phyloP scores from a whole-genome alignment of 1,140 invertebrate species.

The Samia ricini region DNA sequence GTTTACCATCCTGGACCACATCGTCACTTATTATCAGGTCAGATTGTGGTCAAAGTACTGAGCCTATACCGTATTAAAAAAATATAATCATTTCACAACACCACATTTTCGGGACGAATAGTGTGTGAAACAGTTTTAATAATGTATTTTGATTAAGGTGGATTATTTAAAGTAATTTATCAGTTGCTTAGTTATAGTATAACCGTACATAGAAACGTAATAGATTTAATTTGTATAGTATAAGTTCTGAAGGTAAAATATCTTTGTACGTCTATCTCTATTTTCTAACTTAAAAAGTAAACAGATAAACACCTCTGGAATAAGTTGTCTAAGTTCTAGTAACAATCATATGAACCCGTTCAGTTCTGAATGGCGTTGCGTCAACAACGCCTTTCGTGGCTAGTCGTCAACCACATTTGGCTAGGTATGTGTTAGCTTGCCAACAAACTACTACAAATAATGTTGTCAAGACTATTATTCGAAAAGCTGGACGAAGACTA shows the following conservation, averaged over 20 bases:
- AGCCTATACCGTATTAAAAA: too few relatives aligned
- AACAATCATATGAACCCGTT: conserved; percentile 9
- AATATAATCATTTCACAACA: too few relatives aligned
- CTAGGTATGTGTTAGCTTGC: conserved; percentile 26
- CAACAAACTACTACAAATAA: background rate
- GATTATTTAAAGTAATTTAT: too few relatives aligned
- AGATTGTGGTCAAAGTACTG: too few relatives aligned
- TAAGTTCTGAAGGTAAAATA: background rate
- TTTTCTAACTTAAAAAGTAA: background rate
- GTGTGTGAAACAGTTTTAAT: too few relatives aligned
- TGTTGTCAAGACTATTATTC: background rate
- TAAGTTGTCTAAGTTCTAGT: background rate
- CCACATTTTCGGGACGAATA: too few relatives aligned
- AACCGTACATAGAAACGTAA: too few relatives aligned
- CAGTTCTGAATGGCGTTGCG: conserved; percentile 46
- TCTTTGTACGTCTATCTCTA: background rate
- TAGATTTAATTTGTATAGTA: too few relatives aligned
- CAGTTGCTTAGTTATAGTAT: too few relatives aligned
- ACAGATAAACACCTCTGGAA: background rate
- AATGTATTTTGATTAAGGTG: too few relatives aligned
- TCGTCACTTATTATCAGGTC: too few relatives aligned
- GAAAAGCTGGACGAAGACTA: background rate
- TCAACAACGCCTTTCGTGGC: conserved; percentile 38
- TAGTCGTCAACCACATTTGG: conserved; percentile 35
- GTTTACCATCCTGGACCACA: too few relatives aligned